Evolutionary conservation across 2,888 invertebrate genomes (phyloP).

Genomic region (Torymus auratus): DNA sequence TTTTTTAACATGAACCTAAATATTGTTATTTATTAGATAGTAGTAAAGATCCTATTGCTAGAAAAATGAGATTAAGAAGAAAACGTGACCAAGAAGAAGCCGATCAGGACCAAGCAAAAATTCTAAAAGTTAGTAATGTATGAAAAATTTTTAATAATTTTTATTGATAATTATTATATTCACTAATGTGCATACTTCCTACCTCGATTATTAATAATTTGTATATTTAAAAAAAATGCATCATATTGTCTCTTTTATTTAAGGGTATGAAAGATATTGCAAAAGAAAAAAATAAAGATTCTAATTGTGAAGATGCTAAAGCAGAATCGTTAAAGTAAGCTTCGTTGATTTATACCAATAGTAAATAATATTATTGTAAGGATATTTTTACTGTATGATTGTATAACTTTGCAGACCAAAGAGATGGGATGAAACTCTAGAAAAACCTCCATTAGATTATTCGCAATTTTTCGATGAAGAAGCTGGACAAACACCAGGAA

Average conservation of each 20-base stretch:
- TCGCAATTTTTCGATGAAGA: slow-evolving; percentile 98
- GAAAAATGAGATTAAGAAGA: slow-evolving; percentile 92
- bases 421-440: slow-evolving; percentile 96
- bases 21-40: slow-evolving; percentile 75
- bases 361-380: too few relatives aligned
- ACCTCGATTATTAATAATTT: slow-evolving; percentile 23
- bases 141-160: too few relatives aligned
- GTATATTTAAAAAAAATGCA: slow-evolving; percentile 48
- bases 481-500: slow-evolving; percentile 93
- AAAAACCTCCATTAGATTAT: slow-evolving; percentile 96
- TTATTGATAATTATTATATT: too few relatives aligned
- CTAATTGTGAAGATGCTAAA: slow-evolving; percentile 82
- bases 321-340: slow-evolving; percentile 85
- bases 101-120: slow-evolving; percentile 92
- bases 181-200: background rate
- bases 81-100: slow-evolving; percentile 89
- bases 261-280: slow-evolving; percentile 92
- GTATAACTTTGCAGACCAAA: slow-evolving; percentile 83
- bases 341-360: background rate
- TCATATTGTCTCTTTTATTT: slow-evolving; percentile 49
- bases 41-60: slow-evolving; percentile 94
- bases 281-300: slow-evolving; percentile 87
- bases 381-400: too few relatives aligned
- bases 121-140: slow-evolving; percentile 81
- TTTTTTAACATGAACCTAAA: background rate